Conservation (phyloP, 2,888 invertebrate species). For the Catocala sponsa region DNA sequence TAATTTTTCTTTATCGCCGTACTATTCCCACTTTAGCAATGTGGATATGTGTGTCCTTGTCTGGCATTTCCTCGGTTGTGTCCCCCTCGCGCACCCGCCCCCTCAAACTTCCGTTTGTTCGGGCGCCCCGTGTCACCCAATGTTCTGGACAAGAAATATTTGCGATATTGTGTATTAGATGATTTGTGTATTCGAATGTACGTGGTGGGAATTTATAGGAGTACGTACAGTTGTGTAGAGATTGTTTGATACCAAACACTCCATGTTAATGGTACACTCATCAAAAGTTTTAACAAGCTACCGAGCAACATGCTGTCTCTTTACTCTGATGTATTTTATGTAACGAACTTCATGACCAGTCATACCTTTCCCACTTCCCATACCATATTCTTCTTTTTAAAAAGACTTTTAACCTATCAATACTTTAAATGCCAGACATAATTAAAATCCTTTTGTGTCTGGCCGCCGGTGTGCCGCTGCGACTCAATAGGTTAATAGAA, state of each 20-base stretch:
- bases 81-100: conserved; percentile 59
- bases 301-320: conserved; percentile 32
- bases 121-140: conserved; percentile 78
- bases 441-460: too few species aligned
- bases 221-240: conserved; percentile 58
- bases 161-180: conserved; percentile 85
- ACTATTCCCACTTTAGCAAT: conserved; percentile 58
- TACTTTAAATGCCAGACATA: too few species aligned
- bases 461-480: too few species aligned
- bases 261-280: conserved; percentile 45
- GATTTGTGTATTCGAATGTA: conserved; percentile 82
- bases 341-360: conserved; percentile 33
- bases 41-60: conserved; percentile 64
- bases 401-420: too few species aligned
- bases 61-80: conserved; percentile 70
- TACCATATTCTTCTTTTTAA: too few species aligned
- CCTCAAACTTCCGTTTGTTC: conserved; percentile 72
- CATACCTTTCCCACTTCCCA: conserved; percentile 8
- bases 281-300: conserved; percentile 55
- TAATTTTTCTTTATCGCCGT: conserved; percentile 82
- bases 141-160: conserved; percentile 85
- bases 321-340: conserved; percentile 23
- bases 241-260: conserved; percentile 48
- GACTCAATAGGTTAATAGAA: too few species aligned
- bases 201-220: conserved; percentile 72